Evolutionary conservation across 2,888 invertebrate genomes (phyloP), one percentile per base, ranked within the genome.

Genomic region (Eupithecia subumbrata): DNA sequence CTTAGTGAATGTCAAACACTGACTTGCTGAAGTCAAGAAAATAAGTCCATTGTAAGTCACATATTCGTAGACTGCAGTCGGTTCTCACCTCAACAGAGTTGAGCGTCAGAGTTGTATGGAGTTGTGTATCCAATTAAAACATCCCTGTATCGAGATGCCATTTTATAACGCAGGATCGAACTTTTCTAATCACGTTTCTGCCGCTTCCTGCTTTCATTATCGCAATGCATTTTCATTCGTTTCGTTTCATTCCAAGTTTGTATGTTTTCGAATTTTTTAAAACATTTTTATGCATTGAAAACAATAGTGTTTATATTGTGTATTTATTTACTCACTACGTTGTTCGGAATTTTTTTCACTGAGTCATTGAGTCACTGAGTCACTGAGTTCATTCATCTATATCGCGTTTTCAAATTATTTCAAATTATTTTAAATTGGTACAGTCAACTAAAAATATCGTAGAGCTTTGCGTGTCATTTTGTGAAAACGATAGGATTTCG

Each of bases 101-200:
- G 67, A 40, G 76, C 79, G 76, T 78, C 81, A 81, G 83, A 86
- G 85, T 87, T 87, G 86, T 88, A 85, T 86, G 84, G 83, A 86
- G 85, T 87, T 87, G 86, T 88, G 85, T 86, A 84, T 88, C 89
- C 90, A 92, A 91, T 91, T 90, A 90, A 68, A 89, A 86, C 80
- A 73, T 84, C 85, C 81, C 82, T 84, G 82, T 84, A 82, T 83
- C 82, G 82, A 85, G 83, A 85, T 86, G 83, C 83, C 86, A 87
- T 89, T 90, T 87, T 86, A 86, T 63, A 69, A 83, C 83, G 79
- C 76, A 77, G 80, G 78, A 77, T 82, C 25, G 79, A 91, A 90
- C 86, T 91, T 91, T 91, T 91, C 88, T 91, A 90, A 91, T 91
- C 90, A 91, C 82, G 81, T 68, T 64, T 73, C 78, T 83, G 83